Base-by-base conservation (phyloP, 1,140 invertebrate genomes). In the Rhagoletis pomonella region DNA sequence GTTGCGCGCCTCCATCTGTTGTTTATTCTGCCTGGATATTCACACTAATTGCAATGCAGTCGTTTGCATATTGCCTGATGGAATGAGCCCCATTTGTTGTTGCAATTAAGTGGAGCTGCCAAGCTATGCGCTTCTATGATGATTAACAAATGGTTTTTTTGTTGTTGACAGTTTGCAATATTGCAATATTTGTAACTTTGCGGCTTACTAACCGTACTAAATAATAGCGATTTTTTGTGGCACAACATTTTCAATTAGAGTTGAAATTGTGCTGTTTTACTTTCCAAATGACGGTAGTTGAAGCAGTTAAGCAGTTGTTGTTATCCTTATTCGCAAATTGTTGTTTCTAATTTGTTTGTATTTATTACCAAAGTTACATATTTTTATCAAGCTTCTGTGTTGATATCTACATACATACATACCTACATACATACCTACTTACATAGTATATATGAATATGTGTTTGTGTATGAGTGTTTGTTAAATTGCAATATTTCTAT, bases 31-130 rank as follows among this genome's bases (percentile, higher is more conserved):
- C 50, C 50, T 5, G 5, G 39, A 44, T 73, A n/a, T 44, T 4
- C n/a, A 10, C n/a, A 19, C 17, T 55, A 17, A 77, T 77, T 77
- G 44, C 50, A 19, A 81, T 81, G 55, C 44, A 19, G 73, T 9
- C 47, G 19, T 19, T 81, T 81, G 5, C 73, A 47, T 3, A 12
- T 47, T 81, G 73, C 17, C 44, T 55, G 6, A 7, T 50, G n/a
- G 1, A 4, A 50, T 47, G 69, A 17, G 69, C 44, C 17, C 10
- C 10, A 81, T 55, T 55, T 47, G 12, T 4, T 55, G 73, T 17
- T 81, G 14, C 44, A 29, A 81, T n/a, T 81, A 81, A 81, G 73
- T 47, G n/a, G 17, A 81, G 47, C 44, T 81, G 73, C 55, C 73
- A 55, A 55, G 73, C 44, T 77, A 77, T 50, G 47, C 73, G 47